A percentile compares a stretch with the other conserved stretches of the same genome.
Evolutionary conservation across 2,113 vertebrate genomes (phyloP).

Genomic region (Poeciliopsis occidentalis): DNA sequence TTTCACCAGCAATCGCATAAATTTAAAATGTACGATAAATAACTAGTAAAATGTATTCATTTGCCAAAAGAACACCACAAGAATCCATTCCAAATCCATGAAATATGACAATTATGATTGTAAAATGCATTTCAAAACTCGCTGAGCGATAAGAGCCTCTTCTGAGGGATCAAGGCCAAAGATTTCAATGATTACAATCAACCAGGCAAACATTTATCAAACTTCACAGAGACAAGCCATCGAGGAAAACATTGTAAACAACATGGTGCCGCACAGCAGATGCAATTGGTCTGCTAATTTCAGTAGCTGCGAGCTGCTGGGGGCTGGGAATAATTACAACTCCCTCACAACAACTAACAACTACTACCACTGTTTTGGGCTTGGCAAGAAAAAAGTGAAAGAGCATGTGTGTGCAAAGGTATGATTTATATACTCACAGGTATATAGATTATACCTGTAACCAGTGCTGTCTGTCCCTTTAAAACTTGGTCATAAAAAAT

Average conservation of each 20-base stretch:
- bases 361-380: conserved; percentile 37
- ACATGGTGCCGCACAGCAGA: conserved; percentile 21
- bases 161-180: conserved; percentile 19
- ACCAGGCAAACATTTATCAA: conserved; percentile 20
- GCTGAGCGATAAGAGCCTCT: conserved; percentile 7
- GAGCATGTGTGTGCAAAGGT: conserved; percentile 3
- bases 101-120: neutral
- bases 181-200: conserved; percentile 39
- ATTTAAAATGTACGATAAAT: conserved; percentile 17
- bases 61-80: conserved; percentile 1
- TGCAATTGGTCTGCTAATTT: conserved; percentile 20
- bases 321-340: conserved; percentile 58
- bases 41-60: conserved; percentile 17
- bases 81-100: neutral
- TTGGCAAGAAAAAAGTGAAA: neutral
- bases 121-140: conserved; percentile 21
- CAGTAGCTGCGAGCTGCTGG: conserved; percentile 36
- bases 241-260: conserved; percentile 21
- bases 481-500: neutral
- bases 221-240: conserved; percentile 26
- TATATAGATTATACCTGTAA: neutral
- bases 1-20: conserved; percentile 17
- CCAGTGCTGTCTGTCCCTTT: neutral
- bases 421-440: neutral
- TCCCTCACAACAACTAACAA: conserved; percentile 28